These are phyloP conservation scores for Cryptoprocta ferox DNA, from an alignment of 2,797 vertebrate species.

Conservation along the genomic window DNA sequence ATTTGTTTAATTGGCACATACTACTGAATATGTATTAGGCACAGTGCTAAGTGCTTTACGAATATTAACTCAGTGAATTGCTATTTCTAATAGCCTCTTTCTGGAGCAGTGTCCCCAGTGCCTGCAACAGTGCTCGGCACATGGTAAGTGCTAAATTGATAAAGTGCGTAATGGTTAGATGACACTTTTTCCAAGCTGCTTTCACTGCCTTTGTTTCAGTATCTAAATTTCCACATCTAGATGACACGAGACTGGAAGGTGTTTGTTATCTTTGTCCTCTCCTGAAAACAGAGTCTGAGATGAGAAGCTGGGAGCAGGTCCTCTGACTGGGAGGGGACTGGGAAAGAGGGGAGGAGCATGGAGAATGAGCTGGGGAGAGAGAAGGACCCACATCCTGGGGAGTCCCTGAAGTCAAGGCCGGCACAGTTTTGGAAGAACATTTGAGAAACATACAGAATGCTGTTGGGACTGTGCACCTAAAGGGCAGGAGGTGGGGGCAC, in stretches of 20 bases:
- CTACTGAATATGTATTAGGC: neutral
- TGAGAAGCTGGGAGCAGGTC: neutral
- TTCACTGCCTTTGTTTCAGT: neutral
- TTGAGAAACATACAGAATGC: neutral
- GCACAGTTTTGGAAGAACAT: neutral
- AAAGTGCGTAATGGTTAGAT: neutral
- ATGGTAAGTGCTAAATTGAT: neutral
- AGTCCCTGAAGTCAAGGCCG: neutral
- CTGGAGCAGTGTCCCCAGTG: neutral
- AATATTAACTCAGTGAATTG: neutral
- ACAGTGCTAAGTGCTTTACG: neutral
- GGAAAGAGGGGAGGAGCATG: neutral
- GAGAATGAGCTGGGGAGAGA: neutral
- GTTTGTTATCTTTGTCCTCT: neutral
- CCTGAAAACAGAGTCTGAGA: neutral
- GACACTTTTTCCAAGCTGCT: neutral
- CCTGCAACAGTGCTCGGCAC: neutral
- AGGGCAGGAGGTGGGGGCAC: neutral
- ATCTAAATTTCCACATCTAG: neutral
- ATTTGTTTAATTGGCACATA: neutral
- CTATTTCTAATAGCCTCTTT: neutral
- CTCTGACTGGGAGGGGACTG: neutral
- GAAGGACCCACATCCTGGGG: accelerated
- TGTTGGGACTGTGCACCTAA: neutral
- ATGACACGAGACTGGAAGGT: neutral